These are phyloP conservation scores for Drosophila pectinifera DNA, from an alignment of 1,140 invertebrate species.

Conservation along the genomic window DNA sequence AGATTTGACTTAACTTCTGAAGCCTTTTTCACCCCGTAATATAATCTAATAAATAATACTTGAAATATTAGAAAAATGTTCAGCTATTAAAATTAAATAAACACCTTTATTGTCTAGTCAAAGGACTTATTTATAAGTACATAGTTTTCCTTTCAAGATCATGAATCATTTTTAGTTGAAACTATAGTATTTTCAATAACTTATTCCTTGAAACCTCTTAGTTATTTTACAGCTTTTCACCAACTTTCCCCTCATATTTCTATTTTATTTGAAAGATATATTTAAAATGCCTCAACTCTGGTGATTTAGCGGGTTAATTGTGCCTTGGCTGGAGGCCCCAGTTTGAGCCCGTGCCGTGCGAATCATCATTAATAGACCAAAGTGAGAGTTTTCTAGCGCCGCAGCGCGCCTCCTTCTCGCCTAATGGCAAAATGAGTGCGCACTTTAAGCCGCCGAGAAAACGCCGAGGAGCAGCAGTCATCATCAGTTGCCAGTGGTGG, in stretches of 20 bases:
- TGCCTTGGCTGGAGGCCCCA: slow-evolving; percentile 2
- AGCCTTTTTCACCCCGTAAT: too few relatives aligned
- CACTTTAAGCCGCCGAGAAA: slow-evolving; percentile 35
- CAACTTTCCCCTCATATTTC: neutral
- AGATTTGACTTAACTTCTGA: too few relatives aligned
- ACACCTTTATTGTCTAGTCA: too few relatives aligned
- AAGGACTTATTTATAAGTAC: too few relatives aligned
- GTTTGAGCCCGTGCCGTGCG: slow-evolving; percentile 43
- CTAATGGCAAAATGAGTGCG: slow-evolving; percentile 63
- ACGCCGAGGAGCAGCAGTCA: slow-evolving; percentile 38
- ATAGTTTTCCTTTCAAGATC: neutral
- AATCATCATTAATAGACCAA: slow-evolving; percentile 81
- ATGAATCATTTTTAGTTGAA: neutral
- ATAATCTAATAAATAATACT: too few relatives aligned
- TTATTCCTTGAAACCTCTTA: too few relatives aligned
- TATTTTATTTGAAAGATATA: neutral
- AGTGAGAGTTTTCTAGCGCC: slow-evolving; percentile 66
- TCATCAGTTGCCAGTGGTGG: slow-evolving; percentile 16
- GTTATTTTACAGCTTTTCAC: too few relatives aligned
- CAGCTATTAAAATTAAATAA: too few relatives aligned
- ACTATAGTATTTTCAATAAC: neutral
- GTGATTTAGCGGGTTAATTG: slow-evolving; percentile 19
- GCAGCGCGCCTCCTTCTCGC: slow-evolving; percentile 30
- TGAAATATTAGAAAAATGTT: too few relatives aligned
- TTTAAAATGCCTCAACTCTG: neutral